Conservation (phyloP, 1,140 invertebrate genomes). For the Heterodera schachtii region DNA sequence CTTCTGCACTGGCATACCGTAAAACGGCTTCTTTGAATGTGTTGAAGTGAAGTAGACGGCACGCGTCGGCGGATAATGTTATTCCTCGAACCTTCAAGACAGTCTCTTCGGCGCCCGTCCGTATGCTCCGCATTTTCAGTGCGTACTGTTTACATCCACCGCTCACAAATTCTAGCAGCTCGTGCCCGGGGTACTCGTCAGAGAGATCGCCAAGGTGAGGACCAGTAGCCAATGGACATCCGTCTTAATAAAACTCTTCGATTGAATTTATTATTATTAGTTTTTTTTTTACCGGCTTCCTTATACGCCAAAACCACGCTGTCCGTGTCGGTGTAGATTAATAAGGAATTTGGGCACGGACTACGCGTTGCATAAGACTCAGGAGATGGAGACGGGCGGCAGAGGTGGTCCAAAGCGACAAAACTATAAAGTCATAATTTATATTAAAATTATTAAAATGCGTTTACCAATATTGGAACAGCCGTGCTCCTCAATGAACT, state of each 20-base stretch:
- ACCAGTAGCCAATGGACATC: background rate
- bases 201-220: conserved; percentile 2
- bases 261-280: too few relatives aligned
- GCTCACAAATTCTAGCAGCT: background rate
- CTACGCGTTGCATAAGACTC: background rate
- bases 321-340: conserved; percentile 13
- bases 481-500: conserved; percentile 10
- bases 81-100: background rate
- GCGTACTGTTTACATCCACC: conserved; percentile 9
- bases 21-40: background rate
- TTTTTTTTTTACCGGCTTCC: too few relatives aligned
- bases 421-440: background rate
- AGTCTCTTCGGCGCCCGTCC: background rate
- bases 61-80: background rate
- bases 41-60: background rate
- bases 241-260: background rate
- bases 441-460: too few relatives aligned
- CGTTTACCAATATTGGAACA: background rate
- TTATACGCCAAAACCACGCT: conserved; percentile 5
- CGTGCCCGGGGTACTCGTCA: background rate
- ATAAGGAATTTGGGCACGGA: background rate
- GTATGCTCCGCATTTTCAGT: background rate
- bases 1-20: background rate
- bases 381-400: background rate
- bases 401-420: background rate